A percentile compares a stretch with the other conserved stretches of the same genome.
These are phyloP conservation scores for Tridacna gigas DNA, from an alignment of 2,888 invertebrate genomes.

Conservation along the genomic window DNA sequence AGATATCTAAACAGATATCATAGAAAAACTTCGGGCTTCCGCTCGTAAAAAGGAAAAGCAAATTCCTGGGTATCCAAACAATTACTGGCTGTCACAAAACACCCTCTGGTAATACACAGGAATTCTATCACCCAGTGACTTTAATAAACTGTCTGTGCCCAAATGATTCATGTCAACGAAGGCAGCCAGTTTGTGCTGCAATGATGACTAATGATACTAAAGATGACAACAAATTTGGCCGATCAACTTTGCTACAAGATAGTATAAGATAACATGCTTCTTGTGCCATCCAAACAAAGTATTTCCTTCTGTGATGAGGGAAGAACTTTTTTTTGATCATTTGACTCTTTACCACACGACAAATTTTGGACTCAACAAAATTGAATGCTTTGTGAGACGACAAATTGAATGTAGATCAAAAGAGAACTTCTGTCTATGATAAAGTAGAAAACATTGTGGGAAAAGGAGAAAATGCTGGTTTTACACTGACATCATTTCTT, in stretches of 20 bases:
- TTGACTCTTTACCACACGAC: too few relatives aligned
- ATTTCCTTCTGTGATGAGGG: not conserved
- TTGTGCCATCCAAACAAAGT: not conserved
- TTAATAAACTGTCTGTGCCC: conserved; percentile 28
- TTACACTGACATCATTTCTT: too few relatives aligned
- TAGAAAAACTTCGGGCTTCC: conserved; percentile 12
- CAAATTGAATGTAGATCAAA: too few relatives aligned
- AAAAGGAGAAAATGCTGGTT: too few relatives aligned
- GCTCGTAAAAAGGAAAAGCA: not conserved
- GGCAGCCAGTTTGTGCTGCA: conserved; percentile 26
- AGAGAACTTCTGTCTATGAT: too few relatives aligned
- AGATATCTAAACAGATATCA: conserved; percentile 26
- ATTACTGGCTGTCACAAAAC: not conserved
- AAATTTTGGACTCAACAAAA: too few relatives aligned
- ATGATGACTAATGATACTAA: conserved; percentile 37
- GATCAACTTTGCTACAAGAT: not conserved
- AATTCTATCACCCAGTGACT: conserved; percentile 23
- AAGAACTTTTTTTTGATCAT: too few relatives aligned
- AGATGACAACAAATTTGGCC: not conserved
- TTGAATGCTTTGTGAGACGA: too few relatives aligned
- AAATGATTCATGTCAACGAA: conserved; percentile 41
- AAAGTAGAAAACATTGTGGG: too few relatives aligned
- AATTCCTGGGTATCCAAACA: conserved; percentile 27
- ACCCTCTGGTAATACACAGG: not conserved
- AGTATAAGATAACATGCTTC: conserved; percentile 1